These are phyloP conservation scores for Mythimna lalbum DNA, from an alignment of 2,888 invertebrate genomes.

Conservation along the genomic window DNA sequence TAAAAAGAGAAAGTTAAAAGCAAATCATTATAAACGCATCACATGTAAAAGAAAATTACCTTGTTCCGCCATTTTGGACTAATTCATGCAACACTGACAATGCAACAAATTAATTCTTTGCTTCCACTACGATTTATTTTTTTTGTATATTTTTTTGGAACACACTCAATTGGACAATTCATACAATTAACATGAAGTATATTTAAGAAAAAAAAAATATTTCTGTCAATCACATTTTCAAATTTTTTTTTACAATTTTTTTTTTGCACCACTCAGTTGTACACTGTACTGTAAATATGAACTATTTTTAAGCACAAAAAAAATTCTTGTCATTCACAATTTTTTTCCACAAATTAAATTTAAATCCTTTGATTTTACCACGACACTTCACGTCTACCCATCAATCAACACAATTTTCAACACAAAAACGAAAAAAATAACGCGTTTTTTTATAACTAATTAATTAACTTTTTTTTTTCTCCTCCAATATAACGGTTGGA, in stretches of 20 bases:
- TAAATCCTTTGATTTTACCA: no score
- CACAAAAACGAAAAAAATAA: background rate
- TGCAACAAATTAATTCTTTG: conserved; percentile 9
- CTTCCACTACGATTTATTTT: background rate
- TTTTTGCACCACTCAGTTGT: background rate
- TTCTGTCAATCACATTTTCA: no score
- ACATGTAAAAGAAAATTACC: conserved; percentile 40
- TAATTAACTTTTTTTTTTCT: conserved; percentile 11
- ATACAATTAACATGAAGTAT: no score
- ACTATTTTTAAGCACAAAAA: no score
- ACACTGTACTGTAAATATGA: no score
- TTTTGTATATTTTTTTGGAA: no score
- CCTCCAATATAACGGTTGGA: background rate
- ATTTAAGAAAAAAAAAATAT: no score
- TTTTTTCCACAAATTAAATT: no score
- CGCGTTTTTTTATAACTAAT: background rate
- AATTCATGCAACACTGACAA: conserved; percentile 40
- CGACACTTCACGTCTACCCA: no score
- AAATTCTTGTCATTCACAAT: no score
- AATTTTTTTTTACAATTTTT: no score
- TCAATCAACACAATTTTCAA: background rate
- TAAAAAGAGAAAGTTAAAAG: conserved; percentile 12
- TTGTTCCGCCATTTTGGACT: conserved; percentile 46
- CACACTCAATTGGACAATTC: background rate
- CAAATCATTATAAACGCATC: conserved; percentile 3